Conservation (phyloP, 2,888 invertebrate genomes). For the Ethmia dodecea region DNA sequence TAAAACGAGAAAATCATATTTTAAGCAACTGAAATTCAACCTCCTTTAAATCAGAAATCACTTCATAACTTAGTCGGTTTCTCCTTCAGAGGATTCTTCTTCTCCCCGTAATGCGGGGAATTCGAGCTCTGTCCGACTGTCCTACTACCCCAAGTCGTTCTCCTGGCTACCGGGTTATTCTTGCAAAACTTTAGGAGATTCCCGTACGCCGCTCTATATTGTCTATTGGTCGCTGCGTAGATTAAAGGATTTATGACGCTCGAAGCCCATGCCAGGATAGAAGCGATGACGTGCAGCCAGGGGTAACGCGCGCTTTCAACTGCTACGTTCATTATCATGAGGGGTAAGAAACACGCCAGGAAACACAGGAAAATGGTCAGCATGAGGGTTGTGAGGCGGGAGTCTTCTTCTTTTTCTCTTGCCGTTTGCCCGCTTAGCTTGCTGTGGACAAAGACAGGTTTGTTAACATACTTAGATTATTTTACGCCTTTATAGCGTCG, state of each 20-base stretch:
- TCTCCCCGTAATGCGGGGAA: conserved; percentile 61
- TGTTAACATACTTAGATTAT: no score
- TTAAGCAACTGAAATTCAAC: no score
- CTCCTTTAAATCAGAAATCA: conserved; percentile 12
- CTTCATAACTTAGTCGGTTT: conserved; percentile 66
- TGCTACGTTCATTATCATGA: conserved; percentile 92
- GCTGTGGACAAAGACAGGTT: conserved; percentile 43
- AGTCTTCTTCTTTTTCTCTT: conserved; percentile 82
- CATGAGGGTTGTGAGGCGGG: conserved; percentile 90
- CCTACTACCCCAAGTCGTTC: conserved; percentile 66
- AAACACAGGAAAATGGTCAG: conserved; percentile 92
- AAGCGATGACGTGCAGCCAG: conserved; percentile 88
- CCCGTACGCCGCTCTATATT: conserved; percentile 82
- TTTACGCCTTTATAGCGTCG: no score
- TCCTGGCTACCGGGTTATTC: conserved; percentile 47
- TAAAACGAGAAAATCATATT: no score
- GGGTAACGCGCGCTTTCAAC: conserved; percentile 85
- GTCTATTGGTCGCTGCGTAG: conserved; percentile 92
- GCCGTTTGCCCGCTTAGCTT: conserved; percentile 69
- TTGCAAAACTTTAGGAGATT: conserved; percentile 69
- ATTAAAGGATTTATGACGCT: conserved; percentile 94
- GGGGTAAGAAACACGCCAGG: conserved; percentile 89
- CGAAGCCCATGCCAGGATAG: conserved; percentile 93
- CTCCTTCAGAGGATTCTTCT: conserved; percentile 50
- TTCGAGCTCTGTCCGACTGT: conserved; percentile 68